phyloP scores from a whole-genome alignment of 2,888 invertebrate genomes.

The Scrobipalpa costella region DNA sequence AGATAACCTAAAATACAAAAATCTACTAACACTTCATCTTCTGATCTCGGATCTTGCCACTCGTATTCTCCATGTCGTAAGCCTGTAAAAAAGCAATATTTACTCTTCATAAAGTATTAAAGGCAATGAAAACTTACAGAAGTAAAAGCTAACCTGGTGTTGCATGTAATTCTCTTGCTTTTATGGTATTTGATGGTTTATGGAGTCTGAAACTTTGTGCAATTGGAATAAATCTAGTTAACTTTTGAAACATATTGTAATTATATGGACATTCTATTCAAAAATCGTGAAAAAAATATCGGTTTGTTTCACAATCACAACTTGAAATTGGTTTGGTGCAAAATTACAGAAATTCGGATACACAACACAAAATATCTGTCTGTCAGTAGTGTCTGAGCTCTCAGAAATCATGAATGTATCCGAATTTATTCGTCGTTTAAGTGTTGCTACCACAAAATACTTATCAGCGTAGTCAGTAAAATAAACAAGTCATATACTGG shows the following conservation, averaged over 20 bases:
- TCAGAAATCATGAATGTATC: no score
- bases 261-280: slow-evolving; percentile 36
- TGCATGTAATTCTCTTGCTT: slow-evolving; percentile 49
- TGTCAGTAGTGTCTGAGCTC: no score
- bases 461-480: not conserved
- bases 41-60: slow-evolving; percentile 94
- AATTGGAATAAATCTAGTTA: slow-evolving; percentile 38
- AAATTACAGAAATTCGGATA: not conserved
- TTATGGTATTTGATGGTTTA: slow-evolving; percentile 33
- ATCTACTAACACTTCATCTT: slow-evolving; percentile 92
- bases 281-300: slow-evolving; percentile 29
- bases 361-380: no score
- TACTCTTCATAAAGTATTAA: slow-evolving; percentile 24
- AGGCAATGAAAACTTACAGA: slow-evolving; percentile 29
- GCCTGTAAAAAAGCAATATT: slow-evolving; percentile 60
- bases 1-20: slow-evolving; percentile 5
- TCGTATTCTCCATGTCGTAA: slow-evolving; percentile 91
- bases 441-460: not conserved
- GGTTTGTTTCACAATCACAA: slow-evolving; percentile 42
- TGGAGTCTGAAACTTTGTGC: slow-evolving; percentile 35
- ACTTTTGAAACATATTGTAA: slow-evolving; percentile 46
- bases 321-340: not conserved
- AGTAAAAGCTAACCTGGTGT: slow-evolving; percentile 49
- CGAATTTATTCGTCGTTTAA: not conserved
- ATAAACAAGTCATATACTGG: no score